phyloP scores from a whole-genome alignment of 2,113 vertebrate species.

The Petaurus breviceps region DNA sequence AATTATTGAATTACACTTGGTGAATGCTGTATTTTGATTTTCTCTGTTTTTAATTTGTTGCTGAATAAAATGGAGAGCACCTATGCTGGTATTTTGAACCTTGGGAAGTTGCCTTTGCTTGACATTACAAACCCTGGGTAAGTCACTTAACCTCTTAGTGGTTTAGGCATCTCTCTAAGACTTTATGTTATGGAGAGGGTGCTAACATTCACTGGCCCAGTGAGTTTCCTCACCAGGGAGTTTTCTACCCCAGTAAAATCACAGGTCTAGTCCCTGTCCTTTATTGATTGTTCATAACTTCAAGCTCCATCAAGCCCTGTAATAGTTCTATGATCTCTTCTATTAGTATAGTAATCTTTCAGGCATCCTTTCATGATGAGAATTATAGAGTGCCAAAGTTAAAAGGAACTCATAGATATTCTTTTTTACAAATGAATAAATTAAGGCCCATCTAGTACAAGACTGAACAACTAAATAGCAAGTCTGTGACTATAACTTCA shows the following conservation, averaged over 20 bases:
- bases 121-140: neutral
- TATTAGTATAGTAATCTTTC: neutral
- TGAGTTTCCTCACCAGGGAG: neutral
- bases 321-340: constrained; percentile 33
- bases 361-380: constrained; percentile 51
- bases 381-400: constrained; percentile 41
- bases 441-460: neutral
- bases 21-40: too few species aligned
- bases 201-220: neutral
- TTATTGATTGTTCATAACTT: neutral
- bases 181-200: neutral
- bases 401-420: constrained; percentile 9
- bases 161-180: neutral
- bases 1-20: too few species aligned
- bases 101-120: too few species aligned
- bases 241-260: neutral
- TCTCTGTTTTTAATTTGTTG: too few species aligned
- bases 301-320: constrained; percentile 35
- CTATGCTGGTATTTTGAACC: too few species aligned
- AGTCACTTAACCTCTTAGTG: neutral
- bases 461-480: neutral
- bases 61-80: too few species aligned
- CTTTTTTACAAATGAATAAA: neutral
- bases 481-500: neutral
- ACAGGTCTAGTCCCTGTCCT: neutral